Percentiles rank a stretch among this genome's conserved stretches.
Conservation (phyloP, 92 coral and sea anemone genomes). For the Epizoanthus stellaris region DNA sequence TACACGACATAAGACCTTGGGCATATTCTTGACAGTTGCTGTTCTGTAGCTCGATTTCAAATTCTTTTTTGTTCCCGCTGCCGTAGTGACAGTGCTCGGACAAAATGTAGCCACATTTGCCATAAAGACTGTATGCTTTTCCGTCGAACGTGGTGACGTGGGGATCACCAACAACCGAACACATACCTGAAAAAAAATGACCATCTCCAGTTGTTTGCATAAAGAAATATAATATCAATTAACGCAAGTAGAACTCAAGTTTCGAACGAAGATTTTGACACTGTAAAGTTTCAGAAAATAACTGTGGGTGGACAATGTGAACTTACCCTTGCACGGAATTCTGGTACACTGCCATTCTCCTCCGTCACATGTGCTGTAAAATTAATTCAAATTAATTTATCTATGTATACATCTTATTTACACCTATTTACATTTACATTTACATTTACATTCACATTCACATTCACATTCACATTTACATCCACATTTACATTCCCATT, state of each 20-base stretch:
- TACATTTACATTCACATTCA: neutral
- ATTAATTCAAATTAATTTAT: too few species aligned
- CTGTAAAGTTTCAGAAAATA: neutral
- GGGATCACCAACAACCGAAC: slow-evolving; percentile 80
- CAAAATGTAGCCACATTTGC: slow-evolving; percentile 77
- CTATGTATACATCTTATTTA: neutral
- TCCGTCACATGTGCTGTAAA: slow-evolving; percentile 84
- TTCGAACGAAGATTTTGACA: neutral
- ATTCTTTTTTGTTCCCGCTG: slow-evolving; percentile 55
- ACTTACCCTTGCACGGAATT: slow-evolving; percentile 83
- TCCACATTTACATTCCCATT: too few species aligned
- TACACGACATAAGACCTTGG: slow-evolving; percentile 48
- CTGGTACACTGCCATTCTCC: slow-evolving; percentile 82
- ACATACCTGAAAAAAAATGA: slow-evolving; percentile 62
- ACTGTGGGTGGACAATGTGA: neutral
- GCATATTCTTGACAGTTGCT: slow-evolving; percentile 41
- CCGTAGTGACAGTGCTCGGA: slow-evolving; percentile 90
- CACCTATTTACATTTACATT: too few species aligned
- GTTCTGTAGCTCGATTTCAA: slow-evolving; percentile 70
- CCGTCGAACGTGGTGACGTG: slow-evolving; percentile 91
- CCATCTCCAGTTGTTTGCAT: neutral
- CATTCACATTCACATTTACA: neutral
- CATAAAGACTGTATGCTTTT: slow-evolving; percentile 76
- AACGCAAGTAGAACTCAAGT: neutral
- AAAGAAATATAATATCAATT: neutral